These are phyloP conservation scores for Luidia sarsii DNA, from an alignment of 53 echinoderm and acorn worm genomes.

Conservation along the genomic window DNA sequence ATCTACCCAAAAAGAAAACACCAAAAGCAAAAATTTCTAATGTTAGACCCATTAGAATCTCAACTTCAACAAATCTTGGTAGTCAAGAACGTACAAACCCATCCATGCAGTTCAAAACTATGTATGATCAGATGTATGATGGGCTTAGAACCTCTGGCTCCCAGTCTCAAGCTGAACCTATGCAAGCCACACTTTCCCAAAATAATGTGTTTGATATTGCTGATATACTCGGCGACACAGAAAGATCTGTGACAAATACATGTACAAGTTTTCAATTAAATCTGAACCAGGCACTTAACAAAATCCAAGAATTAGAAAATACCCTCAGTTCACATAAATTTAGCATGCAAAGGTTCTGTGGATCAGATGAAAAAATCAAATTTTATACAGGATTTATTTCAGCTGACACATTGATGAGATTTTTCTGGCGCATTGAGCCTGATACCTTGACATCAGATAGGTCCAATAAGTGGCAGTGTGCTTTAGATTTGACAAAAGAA, in stretches of 20 bases:
- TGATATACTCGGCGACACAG: slow-evolving; percentile 23
- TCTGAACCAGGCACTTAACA: slow-evolving; percentile 25
- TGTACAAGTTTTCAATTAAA: slow-evolving; percentile 1
- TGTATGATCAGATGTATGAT: slow-evolving; percentile 27
- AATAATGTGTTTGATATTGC: slow-evolving; percentile 1
- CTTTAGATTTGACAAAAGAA: slow-evolving; percentile 8
- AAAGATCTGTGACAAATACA: neutral
- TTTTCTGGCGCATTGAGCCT: slow-evolving; percentile 53
- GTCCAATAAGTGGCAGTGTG: slow-evolving; percentile 36
- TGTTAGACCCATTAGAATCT: slow-evolving; percentile 39
- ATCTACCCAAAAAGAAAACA: neutral
- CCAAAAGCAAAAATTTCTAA: slow-evolving; percentile 35
- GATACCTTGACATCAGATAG: slow-evolving; percentile 33
- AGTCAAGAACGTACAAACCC: too few relatives aligned
- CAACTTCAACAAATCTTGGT: neutral
- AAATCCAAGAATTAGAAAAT: slow-evolving; percentile 39
- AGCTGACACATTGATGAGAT: slow-evolving; percentile 38
- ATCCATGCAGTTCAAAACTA: neutral
- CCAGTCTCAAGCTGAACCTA: neutral
- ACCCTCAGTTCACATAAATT: slow-evolving; percentile 21
- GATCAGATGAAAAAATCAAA: slow-evolving; percentile 36
- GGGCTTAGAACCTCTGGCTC: neutral
- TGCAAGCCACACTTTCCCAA: neutral
- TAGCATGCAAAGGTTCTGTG: slow-evolving; percentile 21
- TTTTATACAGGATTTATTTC: slow-evolving; percentile 47